These are phyloP conservation scores for Apostichopus parvimensis DNA, from an alignment of 35 echinoderm and acorn worm genomes.

Conservation along the genomic window DNA sequence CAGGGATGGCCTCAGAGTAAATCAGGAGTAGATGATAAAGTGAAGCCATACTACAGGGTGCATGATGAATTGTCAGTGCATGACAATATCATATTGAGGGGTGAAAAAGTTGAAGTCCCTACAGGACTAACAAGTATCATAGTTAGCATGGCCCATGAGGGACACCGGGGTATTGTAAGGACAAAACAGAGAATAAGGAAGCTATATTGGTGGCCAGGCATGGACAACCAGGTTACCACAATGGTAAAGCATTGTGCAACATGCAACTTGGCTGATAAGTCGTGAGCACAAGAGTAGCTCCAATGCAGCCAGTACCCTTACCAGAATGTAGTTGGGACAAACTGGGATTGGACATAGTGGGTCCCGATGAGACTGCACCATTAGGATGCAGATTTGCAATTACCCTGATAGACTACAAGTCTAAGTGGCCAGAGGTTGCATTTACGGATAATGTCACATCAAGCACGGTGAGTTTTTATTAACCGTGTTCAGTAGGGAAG, in stretches of 20 bases:
- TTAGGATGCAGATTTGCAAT: conserved; percentile 1
- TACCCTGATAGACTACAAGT: conserved; percentile 25
- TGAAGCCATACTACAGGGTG: not conserved
- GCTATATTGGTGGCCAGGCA: conserved; percentile 69
- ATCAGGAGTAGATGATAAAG: not conserved
- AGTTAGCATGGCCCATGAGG: conserved; percentile 59
- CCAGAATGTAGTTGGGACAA: conserved; percentile 29
- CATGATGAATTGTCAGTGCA: conserved; percentile 48
- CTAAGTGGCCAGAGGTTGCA: conserved; percentile 28
- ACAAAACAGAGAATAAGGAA: conserved; percentile 63
- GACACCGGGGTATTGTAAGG: conserved; percentile 67
- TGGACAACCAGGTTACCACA: conserved; percentile 52
- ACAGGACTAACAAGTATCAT: not conserved
- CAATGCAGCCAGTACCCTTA: not conserved
- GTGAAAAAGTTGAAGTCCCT: conserved; percentile 53
- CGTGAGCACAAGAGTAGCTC: conserved; percentile 21
- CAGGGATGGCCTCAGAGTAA: not conserved
- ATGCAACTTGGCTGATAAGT: conserved; percentile 62
- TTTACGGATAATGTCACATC: not conserved
- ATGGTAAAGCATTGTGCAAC: conserved; percentile 35
- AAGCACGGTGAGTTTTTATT: not conserved
- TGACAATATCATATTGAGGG: conserved; percentile 51
- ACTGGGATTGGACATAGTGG: conserved; percentile 30
- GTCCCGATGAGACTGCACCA: conserved; percentile 18
- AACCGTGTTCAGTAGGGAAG: not conserved